Base-by-base conservation (phyloP, 2,113 vertebrate species). In the Nymphicus hollandicus region DNA sequence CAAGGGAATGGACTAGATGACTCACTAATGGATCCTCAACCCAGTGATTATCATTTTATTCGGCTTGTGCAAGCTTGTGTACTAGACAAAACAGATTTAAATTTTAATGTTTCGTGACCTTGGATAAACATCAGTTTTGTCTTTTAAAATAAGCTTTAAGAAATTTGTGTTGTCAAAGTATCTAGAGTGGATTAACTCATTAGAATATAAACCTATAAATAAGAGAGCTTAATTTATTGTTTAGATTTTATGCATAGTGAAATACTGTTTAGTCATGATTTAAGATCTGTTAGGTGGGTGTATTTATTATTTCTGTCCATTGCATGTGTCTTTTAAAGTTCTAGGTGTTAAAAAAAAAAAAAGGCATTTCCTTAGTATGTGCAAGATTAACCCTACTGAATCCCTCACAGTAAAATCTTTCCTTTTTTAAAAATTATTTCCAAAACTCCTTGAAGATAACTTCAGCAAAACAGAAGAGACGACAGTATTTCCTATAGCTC, bases 21-120 rank as follows among this genome's bases (percentile, higher is more conserved):
- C 76, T 95, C 89, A 56, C 79, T 96, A 95, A 84, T 81, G 66
- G 86, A 81, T 96, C 89, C 82, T 94, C 88, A 96, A 78, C 74
- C n/a, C 53, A 86, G 53, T 1, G 0, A 82, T 73, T 86, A 44
- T 56, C 2, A 65, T 91, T 97, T 97, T 96, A 86, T 95, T 96
- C 85, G 52, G 47, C 56, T 86, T 81, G 17, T 77, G 35, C 72
- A 64, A 82, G 88, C 46, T 63, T 92, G 50, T 85, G 6, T 65
- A 44, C 31, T 83, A 23, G 68, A 58, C 49, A 73, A 87, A 88
- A 68, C 47, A 73, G 49, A 76, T 68, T 69, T 93, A 87, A 85
- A 90, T 93, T 81, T 86, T 73, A 84, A 37, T 85, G 49, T 94
- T 86, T 81, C 8, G 14, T 85, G 46, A 39, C 73, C 78, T 77